Evolutionary conservation across 2,888 invertebrate species (phyloP), one percentile per base, ranked within the genome.

Genomic region (Lepeophtheirus nordmannii): DNA sequence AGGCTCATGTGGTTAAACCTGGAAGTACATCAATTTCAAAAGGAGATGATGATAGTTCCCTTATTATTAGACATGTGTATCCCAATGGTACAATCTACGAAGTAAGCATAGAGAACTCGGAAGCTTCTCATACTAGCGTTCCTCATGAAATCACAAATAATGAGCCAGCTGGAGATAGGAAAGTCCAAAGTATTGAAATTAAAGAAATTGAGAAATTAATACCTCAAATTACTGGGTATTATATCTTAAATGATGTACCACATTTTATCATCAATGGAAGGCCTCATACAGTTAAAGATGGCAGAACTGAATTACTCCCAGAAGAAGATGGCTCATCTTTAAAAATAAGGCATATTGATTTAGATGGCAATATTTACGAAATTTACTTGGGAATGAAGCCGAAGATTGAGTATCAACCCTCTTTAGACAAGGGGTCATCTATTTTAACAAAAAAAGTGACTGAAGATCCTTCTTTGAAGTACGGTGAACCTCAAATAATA

Each of bases 21-120:
- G 53, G 53, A 5, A 46, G n/a, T 46, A 46, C 53, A 46, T n/a
- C 53, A n/a, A 46, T 46, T n/a, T n/a, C 53, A 46, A 46, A 46
- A 46, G 53, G 53, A 5, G 17, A 14, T 17, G 17, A 46, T 5
- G 17, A 17, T 46, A 17, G 17, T 17, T 46, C 53, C 17, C 53
- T 46, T 46, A 17, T 46, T 46, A 46, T 46, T 46, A 14, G 53
- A 8, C 53, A 46, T 46, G 17, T 17, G n/a, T 46, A 46, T 46
- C 53, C 53, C 17, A 46, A 46, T 46, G 53, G 8, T 46, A 46
- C 53, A 14, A 17, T 46, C 8, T 46, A 46, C 17, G 53, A 46
- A 46, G 17, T 46, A 14, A 46, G 53, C 8, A 46, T 46, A n/a
- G 53, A 17, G 17, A 46, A 46, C n/a, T 46, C 53, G 8, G 53